phyloP scores from a whole-genome alignment of 92 coral and sea anemone genomes.

The Micromussa lordhowensis region DNA sequence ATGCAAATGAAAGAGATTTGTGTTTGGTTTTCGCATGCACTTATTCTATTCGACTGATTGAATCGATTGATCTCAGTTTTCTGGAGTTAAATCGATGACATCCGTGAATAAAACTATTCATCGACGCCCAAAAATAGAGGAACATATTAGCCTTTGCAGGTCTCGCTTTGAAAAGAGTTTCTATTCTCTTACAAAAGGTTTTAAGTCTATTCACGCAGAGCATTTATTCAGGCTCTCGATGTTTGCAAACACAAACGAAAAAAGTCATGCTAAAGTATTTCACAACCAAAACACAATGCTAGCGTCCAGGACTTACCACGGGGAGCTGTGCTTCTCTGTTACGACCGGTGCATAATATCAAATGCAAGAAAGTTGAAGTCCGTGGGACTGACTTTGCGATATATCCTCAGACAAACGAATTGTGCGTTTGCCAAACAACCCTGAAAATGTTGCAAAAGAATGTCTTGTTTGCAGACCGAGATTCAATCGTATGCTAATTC shows the following conservation, averaged over 20 bases:
- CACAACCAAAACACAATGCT: neutral
- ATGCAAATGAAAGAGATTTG: neutral
- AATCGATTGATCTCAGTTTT: slow-evolving; percentile 26
- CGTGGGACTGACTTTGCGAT: neutral
- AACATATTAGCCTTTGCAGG: neutral
- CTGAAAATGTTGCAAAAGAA: slow-evolving; percentile 73
- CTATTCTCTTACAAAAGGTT: neutral
- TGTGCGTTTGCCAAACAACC: slow-evolving; percentile 64
- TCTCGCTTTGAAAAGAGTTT: neutral
- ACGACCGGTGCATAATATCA: neutral
- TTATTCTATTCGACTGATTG: neutral
- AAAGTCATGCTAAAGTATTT: slow-evolving; percentile 34
- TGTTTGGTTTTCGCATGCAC: neutral
- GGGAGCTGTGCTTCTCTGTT: neutral
- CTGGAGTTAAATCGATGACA: slow-evolving; percentile 3
- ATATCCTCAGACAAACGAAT: neutral
- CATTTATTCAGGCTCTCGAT: slow-evolving; percentile 29
- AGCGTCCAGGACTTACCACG: slow-evolving; percentile 9
- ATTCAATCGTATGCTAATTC: slow-evolving; percentile 67
- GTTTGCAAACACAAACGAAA: slow-evolving; percentile 26
- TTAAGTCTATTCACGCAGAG: neutral
- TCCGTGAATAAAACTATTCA: neutral
- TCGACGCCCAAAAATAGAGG: neutral
- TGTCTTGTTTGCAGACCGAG: slow-evolving; percentile 56
- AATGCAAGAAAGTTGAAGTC: neutral